Base-by-base conservation (phyloP, 2,113 vertebrate genomes). In the Brachirus orientalis region DNA sequence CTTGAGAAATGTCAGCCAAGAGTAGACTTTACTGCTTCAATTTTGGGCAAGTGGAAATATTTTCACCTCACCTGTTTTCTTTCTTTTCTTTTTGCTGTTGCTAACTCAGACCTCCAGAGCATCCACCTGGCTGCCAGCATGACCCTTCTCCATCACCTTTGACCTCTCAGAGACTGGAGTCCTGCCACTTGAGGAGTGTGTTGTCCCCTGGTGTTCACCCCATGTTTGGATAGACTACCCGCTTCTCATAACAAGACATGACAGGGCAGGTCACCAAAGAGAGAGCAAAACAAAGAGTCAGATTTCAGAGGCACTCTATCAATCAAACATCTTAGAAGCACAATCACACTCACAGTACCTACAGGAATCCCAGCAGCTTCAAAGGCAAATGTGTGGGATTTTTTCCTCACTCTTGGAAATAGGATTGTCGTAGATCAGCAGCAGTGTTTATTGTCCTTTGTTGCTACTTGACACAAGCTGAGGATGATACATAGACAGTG, bases 301-400 rank as follows among this genome's bases (percentile, higher is more conserved):
- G 66, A 83, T 91, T 90, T 89, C 91, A 90, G 72, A 89, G 83
- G 86, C 83, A 69, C 77, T 85, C 83, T 90, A 90, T 90, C 90
- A 89, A 90, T 90, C 84, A 90, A 86, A 89, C 89, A 90, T 90
- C 89, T 86, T 71, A 75, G 82, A 72, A 33, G 77, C 80, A 85
- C 72, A 86, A 69, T 76, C 78, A 40, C 69, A 72, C 74, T 68
- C 74, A 19, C 57, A 61, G 55, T 37, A 72, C 77, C 88, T 61
- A 50, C 77, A 79, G 76, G 79, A 77, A 83, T 88, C 86, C 77
- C 83, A 75, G 16, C 9, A 7, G 66, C 89, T 88, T 90, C 90
- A 86, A 87, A 90, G 82, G 75, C 17, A 75, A 73, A 67, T 43
- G 14, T 72, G 46, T 59, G 52, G 80, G 67, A 80, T 72, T 79